phyloP scores from a whole-genome alignment of 2,113 vertebrate species.

The Sisor rabdophorus region DNA sequence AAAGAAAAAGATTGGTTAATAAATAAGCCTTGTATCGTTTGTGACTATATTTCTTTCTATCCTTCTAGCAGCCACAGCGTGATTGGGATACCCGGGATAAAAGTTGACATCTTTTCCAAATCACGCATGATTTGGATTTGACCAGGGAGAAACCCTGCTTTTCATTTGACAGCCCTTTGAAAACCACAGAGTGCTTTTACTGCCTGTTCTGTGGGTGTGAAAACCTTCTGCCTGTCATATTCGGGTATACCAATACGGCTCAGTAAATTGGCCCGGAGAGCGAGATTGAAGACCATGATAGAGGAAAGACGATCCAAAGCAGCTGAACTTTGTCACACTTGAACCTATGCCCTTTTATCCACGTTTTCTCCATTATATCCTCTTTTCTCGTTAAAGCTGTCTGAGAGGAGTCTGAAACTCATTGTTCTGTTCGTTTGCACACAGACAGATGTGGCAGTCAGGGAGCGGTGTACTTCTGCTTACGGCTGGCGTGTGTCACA shows the following conservation, averaged over 20 bases:
- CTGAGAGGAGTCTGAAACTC: constrained; percentile 29
- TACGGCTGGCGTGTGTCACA: constrained; percentile 9
- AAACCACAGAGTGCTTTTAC: constrained; percentile 43
- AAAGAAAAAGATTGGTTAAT: not conserved
- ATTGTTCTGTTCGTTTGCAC: constrained; percentile 29
- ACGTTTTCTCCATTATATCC: constrained; percentile 34
- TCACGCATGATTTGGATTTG: constrained; percentile 33
- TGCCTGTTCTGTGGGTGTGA: constrained; percentile 47
- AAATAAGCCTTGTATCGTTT: constrained; percentile 23
- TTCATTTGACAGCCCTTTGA: constrained; percentile 42
- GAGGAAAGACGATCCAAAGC: constrained; percentile 27
- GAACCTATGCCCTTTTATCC: constrained; percentile 28
- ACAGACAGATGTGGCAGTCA: constrained; percentile 35
- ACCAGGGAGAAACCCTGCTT: constrained; percentile 33
- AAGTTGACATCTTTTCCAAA: constrained; percentile 31
- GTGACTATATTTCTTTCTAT: constrained; percentile 1
- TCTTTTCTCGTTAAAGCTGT: constrained; percentile 3
- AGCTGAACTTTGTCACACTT: constrained; percentile 31
- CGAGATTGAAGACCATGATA: constrained; percentile 30
- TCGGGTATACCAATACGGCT: constrained; percentile 26
- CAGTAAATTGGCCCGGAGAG: constrained; percentile 31
- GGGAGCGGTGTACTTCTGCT: constrained; percentile 24
- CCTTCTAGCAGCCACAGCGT: constrained; percentile 4
- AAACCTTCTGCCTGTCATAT: constrained; percentile 43
- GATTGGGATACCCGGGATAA: constrained; percentile 23